Percentiles rank a stretch among this genome's conserved stretches.
Conservation (phyloP, 2,888 invertebrate species). For the Nephrocerus scutellatus region DNA sequence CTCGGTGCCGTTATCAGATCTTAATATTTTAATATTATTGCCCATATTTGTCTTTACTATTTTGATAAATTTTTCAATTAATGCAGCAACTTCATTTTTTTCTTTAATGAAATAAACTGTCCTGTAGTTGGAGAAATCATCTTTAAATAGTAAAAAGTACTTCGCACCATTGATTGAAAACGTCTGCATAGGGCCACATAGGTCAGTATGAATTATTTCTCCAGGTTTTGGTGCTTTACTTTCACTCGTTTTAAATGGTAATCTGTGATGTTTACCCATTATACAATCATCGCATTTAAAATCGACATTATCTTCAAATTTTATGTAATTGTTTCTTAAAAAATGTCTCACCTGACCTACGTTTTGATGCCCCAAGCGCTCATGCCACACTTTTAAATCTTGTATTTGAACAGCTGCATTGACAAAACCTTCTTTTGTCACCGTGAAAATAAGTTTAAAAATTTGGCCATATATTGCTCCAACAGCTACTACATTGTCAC, state of each 20-base stretch:
- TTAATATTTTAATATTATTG: slow-evolving; percentile 22
- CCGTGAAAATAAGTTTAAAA: slow-evolving; percentile 18
- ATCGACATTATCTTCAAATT: slow-evolving; percentile 12
- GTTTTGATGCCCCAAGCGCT: slow-evolving; percentile 24
- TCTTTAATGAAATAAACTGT: slow-evolving; percentile 21
- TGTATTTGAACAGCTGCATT: slow-evolving; percentile 10
- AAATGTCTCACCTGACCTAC: slow-evolving; percentile 20
- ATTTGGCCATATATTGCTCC: too few species aligned
- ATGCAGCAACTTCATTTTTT: slow-evolving; percentile 19
- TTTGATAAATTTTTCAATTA: slow-evolving; percentile 15
- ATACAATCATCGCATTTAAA: slow-evolving; percentile 24
- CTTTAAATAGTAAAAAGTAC: slow-evolving; percentile 23
- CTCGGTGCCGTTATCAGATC: slow-evolving; percentile 31
- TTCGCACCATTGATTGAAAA: slow-evolving; percentile 20
- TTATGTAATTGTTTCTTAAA: slow-evolving; percentile 17
- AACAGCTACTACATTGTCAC: too few species aligned
- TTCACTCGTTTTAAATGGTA: slow-evolving; percentile 16
- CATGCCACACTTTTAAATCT: slow-evolving; percentile 25
- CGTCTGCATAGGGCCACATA: slow-evolving; percentile 24
- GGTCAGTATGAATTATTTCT: slow-evolving; percentile 25
- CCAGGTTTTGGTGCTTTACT: slow-evolving; percentile 17
- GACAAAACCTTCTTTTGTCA: not conserved
- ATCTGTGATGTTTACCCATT: slow-evolving; percentile 22
- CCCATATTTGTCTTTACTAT: slow-evolving; percentile 25
- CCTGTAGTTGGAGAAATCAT: slow-evolving; percentile 22